Evolutionary conservation across 2,888 invertebrate species (phyloP).

Genomic region (Eupithecia centaureata): DNA sequence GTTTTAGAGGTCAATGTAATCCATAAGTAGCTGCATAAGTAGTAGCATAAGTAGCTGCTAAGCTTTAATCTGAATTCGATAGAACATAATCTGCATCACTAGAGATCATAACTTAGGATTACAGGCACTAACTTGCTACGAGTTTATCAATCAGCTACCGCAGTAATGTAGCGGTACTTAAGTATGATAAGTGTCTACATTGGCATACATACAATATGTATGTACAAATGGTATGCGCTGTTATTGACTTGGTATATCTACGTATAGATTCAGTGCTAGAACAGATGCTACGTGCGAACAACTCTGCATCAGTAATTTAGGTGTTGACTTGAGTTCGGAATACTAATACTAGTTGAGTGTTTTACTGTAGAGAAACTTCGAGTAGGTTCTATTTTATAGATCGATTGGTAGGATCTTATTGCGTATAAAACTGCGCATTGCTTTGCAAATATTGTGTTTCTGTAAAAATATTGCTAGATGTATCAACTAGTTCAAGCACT

Average conservation of each 20-base stretch:
- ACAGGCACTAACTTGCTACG: background rate
- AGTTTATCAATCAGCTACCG: slow-evolving; percentile 7
- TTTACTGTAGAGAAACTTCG: background rate
- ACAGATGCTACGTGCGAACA: slow-evolving; percentile 8
- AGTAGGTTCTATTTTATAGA: background rate
- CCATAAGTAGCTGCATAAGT: no score
- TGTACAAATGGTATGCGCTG: background rate
- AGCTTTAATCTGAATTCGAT: background rate
- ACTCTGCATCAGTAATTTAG: slow-evolving; percentile 8
- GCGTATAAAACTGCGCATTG: background rate
- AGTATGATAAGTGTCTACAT: background rate
- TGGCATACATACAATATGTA: background rate
- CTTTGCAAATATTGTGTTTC: background rate
- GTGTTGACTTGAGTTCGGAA: slow-evolving; percentile 11
- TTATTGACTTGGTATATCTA: slow-evolving; percentile 5
- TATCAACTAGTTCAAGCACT: no score
- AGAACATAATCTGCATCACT: background rate
- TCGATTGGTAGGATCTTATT: background rate
- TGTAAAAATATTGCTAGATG: background rate
- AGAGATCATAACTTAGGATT: background rate
- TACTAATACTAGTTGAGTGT: background rate
- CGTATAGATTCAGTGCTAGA: slow-evolving; percentile 3
- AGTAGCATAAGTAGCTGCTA: no score
- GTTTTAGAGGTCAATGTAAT: background rate
- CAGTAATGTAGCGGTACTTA: background rate